Conservation (phyloP, 2,797 vertebrate species). For the Hylomyscus alleni region DNA sequence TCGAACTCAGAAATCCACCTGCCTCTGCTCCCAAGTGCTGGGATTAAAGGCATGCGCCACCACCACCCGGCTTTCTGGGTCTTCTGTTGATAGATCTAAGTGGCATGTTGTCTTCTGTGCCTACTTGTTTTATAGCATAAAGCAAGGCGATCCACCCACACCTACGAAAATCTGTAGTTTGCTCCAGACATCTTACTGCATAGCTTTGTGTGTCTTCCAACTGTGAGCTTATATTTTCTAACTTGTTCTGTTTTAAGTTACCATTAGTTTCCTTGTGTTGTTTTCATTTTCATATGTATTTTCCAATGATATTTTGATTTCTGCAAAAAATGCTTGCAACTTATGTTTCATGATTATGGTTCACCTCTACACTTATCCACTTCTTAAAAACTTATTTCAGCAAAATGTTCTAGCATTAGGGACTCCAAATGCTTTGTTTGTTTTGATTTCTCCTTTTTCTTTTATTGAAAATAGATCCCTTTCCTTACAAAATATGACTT, state of each 20-base stretch:
- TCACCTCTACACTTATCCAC: neutral
- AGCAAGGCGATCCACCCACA: neutral
- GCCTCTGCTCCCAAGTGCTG: no score
- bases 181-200: neutral
- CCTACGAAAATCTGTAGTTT: neutral
- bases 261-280: neutral
- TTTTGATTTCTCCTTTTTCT: neutral
- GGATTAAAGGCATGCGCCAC: no score
- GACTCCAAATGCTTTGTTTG: neutral
- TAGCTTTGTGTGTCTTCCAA: neutral
- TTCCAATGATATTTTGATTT: neutral
- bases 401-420: neutral
- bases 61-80: no score
- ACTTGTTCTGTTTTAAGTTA: slow-evolving; percentile 26
- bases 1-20: no score
- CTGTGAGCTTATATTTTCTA: neutral
- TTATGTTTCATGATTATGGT: slow-evolving; percentile 4
- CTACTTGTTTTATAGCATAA: neutral
- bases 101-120: neutral
- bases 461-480: neutral
- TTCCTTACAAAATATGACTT: neutral
- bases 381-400: neutral
- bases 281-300: neutral
- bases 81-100: neutral
- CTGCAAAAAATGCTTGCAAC: neutral